Conservation (phyloP, 2,113 vertebrate species). For the Delphinapterus leucas region DNA sequence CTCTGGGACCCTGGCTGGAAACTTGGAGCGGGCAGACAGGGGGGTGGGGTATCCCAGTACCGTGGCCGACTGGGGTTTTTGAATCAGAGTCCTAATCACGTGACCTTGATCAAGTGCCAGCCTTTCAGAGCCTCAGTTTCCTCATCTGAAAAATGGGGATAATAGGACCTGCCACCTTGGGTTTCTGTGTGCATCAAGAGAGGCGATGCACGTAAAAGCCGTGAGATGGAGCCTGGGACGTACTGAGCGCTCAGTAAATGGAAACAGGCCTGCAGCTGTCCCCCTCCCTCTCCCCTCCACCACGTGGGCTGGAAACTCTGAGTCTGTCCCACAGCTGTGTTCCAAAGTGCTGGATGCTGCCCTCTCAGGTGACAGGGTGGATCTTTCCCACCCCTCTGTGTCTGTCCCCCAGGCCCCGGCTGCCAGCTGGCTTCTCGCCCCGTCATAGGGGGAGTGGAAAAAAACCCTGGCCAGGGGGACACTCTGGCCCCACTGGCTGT, state of each 20-base stretch:
- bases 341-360: background rate
- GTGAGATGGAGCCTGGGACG: background rate
- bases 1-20: accelerated
- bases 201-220: accelerated
- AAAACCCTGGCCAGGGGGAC: background rate
- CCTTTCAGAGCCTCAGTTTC: background rate
- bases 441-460: constrained; percentile 6
- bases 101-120: background rate
- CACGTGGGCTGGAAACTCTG: constrained; percentile 56
- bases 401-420: background rate
- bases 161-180: too few relatives aligned
- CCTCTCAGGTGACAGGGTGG: constrained; percentile 18
- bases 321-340: constrained; percentile 50
- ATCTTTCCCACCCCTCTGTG: constrained; percentile 29
- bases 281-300: background rate
- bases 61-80: background rate
- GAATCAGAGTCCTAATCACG: background rate
- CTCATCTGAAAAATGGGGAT: background rate
- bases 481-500: background rate
- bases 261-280: background rate
- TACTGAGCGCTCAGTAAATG: accelerated
- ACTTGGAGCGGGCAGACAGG: background rate
- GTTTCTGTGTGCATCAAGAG: background rate
- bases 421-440: constrained; percentile 59
- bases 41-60: background rate